Evolutionary conservation across 2,888 invertebrate genomes (phyloP), one percentile per base, ranked within the genome.

Genomic region (Himalopsyche japonica): DNA sequence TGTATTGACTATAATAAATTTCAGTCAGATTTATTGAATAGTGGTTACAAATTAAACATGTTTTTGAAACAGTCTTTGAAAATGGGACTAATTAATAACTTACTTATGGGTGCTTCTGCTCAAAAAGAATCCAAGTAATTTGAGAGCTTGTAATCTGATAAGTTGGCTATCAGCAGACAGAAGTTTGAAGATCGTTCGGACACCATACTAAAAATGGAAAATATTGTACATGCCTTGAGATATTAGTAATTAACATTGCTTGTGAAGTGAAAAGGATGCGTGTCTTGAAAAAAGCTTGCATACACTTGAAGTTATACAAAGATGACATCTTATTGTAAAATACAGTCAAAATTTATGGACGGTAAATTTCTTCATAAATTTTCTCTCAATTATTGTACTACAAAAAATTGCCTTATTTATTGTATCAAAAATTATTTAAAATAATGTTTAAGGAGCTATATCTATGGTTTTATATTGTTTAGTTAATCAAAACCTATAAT

Each of bases 101-200:
- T 92, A 98, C 98, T 99, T 99, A 91, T 98, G 97, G 87, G 99
- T 99, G 90, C 99, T 99, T 88, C 99, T 95, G 89, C 98, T 98
- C 43, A 99, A 93, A 93, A 99, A 99, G 92, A 98, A 99, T 85
- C 99, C 99, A 76, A 99, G 93, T 76, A 99, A 93, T 91, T 99
- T 99, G 77, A 99, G 93, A 5, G 99, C 97, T 90, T 99, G 98
- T 86, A 99, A 94, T 88, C 99, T 94, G 89, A 99, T 98, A 87
- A 98, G 93, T 92, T 99, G 99, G 92, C 98, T 98, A 89, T 98
- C 97, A 5, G 99, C 98, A 15, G 98, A 97, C 86, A 99, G 92
- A 84, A 99, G 93, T 91, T 99, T 99, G 93, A 99, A 99, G 88
- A 99, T 97, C 84, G 98, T 97, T 89, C 98, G 94, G 82, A 99